Evolutionary conservation across 2,113 vertebrate species (phyloP), one percentile per base, ranked within the genome.

Genomic region (Plestiodon gilberti): DNA sequence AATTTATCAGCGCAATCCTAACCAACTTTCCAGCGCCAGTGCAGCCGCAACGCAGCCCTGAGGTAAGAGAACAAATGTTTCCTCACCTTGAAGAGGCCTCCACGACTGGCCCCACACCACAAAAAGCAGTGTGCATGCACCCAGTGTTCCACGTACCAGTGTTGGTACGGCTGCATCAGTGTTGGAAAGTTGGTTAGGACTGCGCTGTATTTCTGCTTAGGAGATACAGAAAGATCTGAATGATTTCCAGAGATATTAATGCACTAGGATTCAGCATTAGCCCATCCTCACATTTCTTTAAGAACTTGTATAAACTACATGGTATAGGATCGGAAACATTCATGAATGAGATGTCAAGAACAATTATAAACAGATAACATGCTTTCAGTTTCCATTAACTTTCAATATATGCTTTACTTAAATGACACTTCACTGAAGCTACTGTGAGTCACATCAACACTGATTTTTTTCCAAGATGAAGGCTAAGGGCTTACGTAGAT

Each of bases 391-490:
- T 6, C 40, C 87, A 81, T 87, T 90, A 61, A 85, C 52, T 91
- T 81, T 89, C 14, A 93, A 92, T 48, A 82, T 43, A 33, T 4
- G 33, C 40, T 38, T 40, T 67, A 67, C 70, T 33, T 84, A 59
- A 13, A 33, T 88, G 61, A 1, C 84, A 93, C 89, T 93, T 94
- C 86, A 94, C 85, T 90, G 84, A 94, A 94, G 93, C 91, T 94
- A 93, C 85, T 87, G 73, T 91, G 84, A 94, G 91, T 75, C 82
- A 84, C 85, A 92, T 86, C 75, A 91, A 89, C 18, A 86, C 73
- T 82, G 74, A 90, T 81, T 91, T 81, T 28, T 90, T 8, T 6
- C 20, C 40, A 48, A 28, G 35, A 79, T 15, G 59, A 64, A 64
- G 61, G 6, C n/a, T 15, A 40, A 48, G 28, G 8, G 17, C 38